phyloP scores from a whole-genome alignment of 1,140 invertebrate genomes.

The Leptopilina clavipes region DNA sequence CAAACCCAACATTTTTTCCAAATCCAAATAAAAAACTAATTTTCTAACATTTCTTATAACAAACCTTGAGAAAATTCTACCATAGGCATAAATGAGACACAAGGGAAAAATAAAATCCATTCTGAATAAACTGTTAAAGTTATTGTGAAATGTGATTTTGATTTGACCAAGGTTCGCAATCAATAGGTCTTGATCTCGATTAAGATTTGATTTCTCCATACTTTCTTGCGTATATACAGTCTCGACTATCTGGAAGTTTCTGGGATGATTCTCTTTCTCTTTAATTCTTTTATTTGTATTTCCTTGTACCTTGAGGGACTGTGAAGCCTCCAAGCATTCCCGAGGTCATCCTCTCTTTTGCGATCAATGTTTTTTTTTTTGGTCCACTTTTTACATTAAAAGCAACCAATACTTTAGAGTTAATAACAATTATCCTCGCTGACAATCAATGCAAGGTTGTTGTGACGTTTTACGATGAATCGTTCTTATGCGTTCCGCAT shows the following conservation, averaged over 20 bases:
- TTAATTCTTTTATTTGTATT: conserved; percentile 42
- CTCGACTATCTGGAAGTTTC: conserved; percentile 35
- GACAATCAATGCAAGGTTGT: conserved; percentile 27
- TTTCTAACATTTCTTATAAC: too few relatives aligned
- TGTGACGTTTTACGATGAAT: neutral
- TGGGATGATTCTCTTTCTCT: neutral
- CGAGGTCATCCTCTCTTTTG: conserved; percentile 47
- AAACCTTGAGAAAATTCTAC: too few relatives aligned
- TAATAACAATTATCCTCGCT: conserved; percentile 32
- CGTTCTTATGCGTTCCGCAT: neutral
- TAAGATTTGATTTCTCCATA: conserved; percentile 46
- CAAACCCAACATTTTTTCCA: too few relatives aligned
- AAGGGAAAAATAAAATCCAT: too few relatives aligned
- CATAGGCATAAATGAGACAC: too few relatives aligned
- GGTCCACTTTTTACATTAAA: conserved; percentile 27
- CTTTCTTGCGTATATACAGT: neutral
- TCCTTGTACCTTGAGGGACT: conserved; percentile 46
- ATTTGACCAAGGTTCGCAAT: conserved; percentile 49
- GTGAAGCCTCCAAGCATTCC: conserved; percentile 32
- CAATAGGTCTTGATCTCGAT: conserved; percentile 51
- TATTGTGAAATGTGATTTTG: neutral
- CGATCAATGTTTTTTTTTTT: conserved; percentile 39
- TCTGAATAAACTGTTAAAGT: neutral
- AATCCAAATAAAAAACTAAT: too few relatives aligned
- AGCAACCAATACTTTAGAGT: neutral